Conservation (phyloP, 2,797 vertebrate genomes). For the Takifugu ocellatus region DNA sequence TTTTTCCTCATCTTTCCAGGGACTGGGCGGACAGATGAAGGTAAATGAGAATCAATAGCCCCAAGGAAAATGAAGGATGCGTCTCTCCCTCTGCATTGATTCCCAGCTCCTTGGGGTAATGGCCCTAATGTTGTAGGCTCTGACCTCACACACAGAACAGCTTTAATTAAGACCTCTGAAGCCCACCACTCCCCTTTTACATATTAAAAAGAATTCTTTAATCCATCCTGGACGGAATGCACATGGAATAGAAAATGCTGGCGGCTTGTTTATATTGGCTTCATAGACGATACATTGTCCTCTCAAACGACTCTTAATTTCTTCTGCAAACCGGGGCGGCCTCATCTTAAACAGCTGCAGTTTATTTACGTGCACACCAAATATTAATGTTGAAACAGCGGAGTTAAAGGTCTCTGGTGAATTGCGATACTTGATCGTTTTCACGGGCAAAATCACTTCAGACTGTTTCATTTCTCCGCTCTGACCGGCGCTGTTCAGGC, state of each 20-base stretch:
- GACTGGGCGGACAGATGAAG: conserved; percentile 42
- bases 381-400: no score
- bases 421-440: no score
- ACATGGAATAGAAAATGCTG: conserved; percentile 1
- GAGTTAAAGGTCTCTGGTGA: no score
- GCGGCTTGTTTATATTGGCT: background rate
- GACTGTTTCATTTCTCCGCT: background rate
- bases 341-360: no score
- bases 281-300: no score
- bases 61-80: conserved; percentile 61
- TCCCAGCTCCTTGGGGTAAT: conserved; percentile 59
- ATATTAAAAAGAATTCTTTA: background rate
- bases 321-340: no score
- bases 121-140: conserved; percentile 54
- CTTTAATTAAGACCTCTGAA: conserved; percentile 51
- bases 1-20: conserved; percentile 17
- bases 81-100: conserved; percentile 65
- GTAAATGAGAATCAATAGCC: conserved; percentile 77
- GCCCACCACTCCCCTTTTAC: conserved; percentile 7
- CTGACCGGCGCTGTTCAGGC: background rate
- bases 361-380: no score
- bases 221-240: conserved; percentile 7
- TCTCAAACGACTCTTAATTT: no score
- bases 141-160: conserved; percentile 54
- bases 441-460: no score